Percentiles rank a stretch among this genome's conserved stretches.
Conservation (phyloP, 2,888 invertebrate genomes). For the Polyommatus iphigenia region DNA sequence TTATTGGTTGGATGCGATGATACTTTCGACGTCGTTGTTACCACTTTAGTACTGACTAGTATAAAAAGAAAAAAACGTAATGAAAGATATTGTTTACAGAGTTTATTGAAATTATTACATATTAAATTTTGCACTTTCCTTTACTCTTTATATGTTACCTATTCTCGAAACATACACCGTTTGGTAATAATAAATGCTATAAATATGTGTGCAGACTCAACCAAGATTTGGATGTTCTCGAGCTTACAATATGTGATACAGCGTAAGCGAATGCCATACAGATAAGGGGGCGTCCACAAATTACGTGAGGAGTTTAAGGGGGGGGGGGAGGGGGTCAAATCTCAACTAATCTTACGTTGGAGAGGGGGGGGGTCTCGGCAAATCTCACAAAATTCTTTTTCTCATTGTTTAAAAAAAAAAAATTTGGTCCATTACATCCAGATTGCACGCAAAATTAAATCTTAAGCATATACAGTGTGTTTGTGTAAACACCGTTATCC, state of each 20-base stretch:
- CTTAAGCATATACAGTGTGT: too few species aligned
- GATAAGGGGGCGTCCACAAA: not conserved
- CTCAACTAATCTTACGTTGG: too few species aligned
- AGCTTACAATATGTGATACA: conserved; percentile 18
- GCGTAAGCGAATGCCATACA: conserved; percentile 1
- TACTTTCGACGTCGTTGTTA: conserved; percentile 48
- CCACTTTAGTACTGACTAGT: conserved; percentile 51
- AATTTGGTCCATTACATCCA: too few species aligned
- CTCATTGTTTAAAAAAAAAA: too few species aligned
- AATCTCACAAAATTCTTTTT: too few species aligned
- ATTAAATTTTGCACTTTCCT: conserved; percentile 78
- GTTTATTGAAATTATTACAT: conserved; percentile 79
- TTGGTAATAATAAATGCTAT: conserved; percentile 81
- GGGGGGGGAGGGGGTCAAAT: too few species aligned
- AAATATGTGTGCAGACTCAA: conserved; percentile 69
- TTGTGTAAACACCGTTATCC: too few species aligned
- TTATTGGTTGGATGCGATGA: conserved; percentile 55
- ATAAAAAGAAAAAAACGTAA: conserved; percentile 53
- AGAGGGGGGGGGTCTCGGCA: too few species aligned
- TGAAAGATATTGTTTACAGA: conserved; percentile 75
- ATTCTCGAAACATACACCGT: conserved; percentile 77
- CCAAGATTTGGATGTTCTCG: conserved; percentile 63
- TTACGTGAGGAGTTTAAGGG: too few species aligned
- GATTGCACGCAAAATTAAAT: too few species aligned
- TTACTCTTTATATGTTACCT: conserved; percentile 72